Conservation (phyloP, 2,113 vertebrate species). For the Ondatra zibethicus region DNA sequence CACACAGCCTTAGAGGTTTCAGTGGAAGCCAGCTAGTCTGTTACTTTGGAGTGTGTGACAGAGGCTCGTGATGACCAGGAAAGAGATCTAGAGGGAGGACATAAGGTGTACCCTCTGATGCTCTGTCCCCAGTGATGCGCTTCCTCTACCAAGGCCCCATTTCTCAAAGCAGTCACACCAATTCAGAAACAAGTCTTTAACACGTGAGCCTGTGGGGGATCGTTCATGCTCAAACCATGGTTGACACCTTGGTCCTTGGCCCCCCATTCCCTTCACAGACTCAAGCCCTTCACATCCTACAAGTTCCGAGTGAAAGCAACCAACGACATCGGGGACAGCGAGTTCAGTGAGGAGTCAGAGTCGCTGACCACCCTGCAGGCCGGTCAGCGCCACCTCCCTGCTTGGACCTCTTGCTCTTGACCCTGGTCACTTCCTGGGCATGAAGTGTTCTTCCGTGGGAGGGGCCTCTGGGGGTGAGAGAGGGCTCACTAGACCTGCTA, state of each 20-base stretch:
- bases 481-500: neutral
- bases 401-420: neutral
- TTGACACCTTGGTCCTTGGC: accelerated
- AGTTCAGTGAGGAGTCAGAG: conserved; percentile 96
- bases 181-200: neutral
- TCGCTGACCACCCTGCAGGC: conserved; percentile 97
- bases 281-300: conserved; percentile 99
- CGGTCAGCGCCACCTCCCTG: conserved; percentile 85
- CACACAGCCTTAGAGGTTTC: neutral
- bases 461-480: neutral
- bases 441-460: neutral
- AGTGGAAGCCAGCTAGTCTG: neutral
- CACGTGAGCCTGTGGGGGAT: neutral
- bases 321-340: conserved; percentile 98
- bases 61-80: neutral
- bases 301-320: conserved; percentile 97
- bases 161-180: neutral
- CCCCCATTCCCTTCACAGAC: conserved; percentile 82
- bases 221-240: no score
- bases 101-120: neutral
- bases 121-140: no score
- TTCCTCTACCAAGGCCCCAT: neutral
- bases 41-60: neutral
- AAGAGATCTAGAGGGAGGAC: neutral
- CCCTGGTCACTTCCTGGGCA: neutral